Evolutionary conservation across 1,140 invertebrate species (phyloP).

Genomic region (Octopus sinensis): DNA sequence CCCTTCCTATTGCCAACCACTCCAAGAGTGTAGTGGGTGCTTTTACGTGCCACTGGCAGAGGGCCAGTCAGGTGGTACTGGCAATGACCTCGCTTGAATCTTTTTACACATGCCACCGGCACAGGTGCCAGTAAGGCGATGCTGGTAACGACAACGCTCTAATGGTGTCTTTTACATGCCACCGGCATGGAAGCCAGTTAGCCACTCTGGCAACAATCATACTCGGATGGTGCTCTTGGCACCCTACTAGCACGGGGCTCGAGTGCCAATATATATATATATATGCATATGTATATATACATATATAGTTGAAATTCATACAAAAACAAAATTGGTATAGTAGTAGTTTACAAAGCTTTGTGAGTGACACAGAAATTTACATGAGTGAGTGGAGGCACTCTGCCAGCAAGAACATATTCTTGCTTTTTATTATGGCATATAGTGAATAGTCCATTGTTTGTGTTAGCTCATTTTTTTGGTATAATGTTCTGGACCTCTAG

Average conservation of each 20-base stretch:
- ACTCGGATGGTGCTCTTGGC: not conserved
- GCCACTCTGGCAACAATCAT: not conserved
- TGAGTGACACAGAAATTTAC: no score
- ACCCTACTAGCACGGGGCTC: no score
- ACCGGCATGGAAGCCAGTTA: not conserved
- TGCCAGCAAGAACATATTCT: not conserved
- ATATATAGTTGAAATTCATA: not conserved
- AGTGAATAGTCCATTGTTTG: not conserved
- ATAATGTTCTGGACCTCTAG: not conserved
- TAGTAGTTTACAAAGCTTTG: no score
- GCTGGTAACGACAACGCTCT: not conserved
- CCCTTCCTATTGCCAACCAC: no score
- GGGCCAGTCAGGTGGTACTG: not conserved
- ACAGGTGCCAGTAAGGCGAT: not conserved
- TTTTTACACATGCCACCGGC: not conserved
- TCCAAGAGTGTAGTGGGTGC: no score
- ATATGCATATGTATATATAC: not conserved
- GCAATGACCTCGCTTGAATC: not conserved
- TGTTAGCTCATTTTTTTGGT: not conserved
- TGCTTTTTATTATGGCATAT: not conserved
- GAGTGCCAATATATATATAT: not conserved
- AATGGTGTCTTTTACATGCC: not conserved
- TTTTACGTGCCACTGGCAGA: no score
- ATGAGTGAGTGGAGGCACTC: not conserved
- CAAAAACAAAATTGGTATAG: not conserved